Conservation (phyloP, 2,888 invertebrate species). For the Lepas anatifera region DNA sequence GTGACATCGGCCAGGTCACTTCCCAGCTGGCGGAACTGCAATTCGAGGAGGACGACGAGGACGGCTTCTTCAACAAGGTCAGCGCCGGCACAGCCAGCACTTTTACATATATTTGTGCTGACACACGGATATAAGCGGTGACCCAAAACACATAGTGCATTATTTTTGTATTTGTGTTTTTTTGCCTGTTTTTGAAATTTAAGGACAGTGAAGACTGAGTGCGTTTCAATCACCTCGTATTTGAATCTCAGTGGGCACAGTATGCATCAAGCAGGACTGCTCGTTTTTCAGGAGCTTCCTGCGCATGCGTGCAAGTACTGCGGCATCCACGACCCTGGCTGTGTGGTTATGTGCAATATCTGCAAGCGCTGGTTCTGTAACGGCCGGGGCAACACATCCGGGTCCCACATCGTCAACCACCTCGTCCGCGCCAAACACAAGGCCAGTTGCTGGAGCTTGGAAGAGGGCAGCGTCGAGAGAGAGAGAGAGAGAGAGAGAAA, state of each 20-base stretch:
- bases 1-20: conserved; percentile 3
- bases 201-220: too few relatives aligned
- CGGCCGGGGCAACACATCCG: conserved; percentile 93
- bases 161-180: too few relatives aligned
- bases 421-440: conserved; percentile 98
- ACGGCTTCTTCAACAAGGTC: neutral
- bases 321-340: conserved; percentile 93
- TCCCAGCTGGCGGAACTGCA: conserved; percentile 50
- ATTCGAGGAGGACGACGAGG: conserved; percentile 87
- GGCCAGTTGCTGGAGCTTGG: conserved; percentile 27
- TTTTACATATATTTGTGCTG: too few relatives aligned
- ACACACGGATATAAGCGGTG: too few relatives aligned
- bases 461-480: too few relatives aligned
- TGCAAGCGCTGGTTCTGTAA: conserved; percentile 99
- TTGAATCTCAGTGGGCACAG: too few relatives aligned
- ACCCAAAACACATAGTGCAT: too few relatives aligned
- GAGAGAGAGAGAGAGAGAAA: too few relatives aligned
- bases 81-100: too few relatives aligned
- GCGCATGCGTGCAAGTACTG: conserved; percentile 98
- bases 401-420: conserved; percentile 97
- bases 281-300: conserved; percentile 72
- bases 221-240: too few relatives aligned
- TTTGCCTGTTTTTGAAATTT: too few relatives aligned
- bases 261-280: too few relatives aligned
- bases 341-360: conserved; percentile 95